A percentile compares a stretch with the other conserved stretches of the same genome.
phyloP scores from a whole-genome alignment of 2,113 vertebrate genomes.

The Toxotes chatareus region DNA sequence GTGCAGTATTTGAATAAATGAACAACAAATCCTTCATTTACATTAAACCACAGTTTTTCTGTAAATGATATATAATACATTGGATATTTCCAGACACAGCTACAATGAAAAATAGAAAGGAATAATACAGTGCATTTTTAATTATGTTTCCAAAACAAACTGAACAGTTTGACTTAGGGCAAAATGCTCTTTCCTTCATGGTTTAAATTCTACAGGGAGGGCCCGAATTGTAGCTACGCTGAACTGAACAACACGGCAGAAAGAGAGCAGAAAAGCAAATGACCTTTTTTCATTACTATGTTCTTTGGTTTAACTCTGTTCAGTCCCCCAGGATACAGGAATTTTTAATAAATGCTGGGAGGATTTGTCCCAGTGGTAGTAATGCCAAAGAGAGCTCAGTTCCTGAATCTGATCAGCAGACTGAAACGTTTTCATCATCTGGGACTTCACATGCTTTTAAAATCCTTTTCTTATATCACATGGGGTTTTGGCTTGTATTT shows the following conservation, averaged over 20 bases:
- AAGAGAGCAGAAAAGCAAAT: slow-evolving; percentile 10
- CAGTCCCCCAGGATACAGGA: slow-evolving; percentile 61
- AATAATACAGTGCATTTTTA: not conserved
- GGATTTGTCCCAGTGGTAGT: slow-evolving; percentile 40
- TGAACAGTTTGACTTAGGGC: not conserved
- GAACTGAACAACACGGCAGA: not conserved
- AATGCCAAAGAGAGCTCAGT: slow-evolving; percentile 34
- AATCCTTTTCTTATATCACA: not conserved
- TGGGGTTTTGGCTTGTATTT: not conserved
- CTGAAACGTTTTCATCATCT: slow-evolving; percentile 15
- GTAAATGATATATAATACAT: not conserved
- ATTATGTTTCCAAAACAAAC: not conserved
- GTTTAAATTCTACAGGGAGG: not conserved
- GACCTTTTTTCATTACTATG: slow-evolving; percentile 19
- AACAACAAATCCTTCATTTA: too few relatives aligned
- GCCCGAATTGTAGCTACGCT: not conserved
- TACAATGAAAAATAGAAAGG: not conserved
- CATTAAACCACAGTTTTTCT: not conserved
- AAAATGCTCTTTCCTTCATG: not conserved
- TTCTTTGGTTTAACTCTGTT: slow-evolving; percentile 42
- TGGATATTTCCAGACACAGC: not conserved
- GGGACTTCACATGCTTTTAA: slow-evolving; percentile 2
- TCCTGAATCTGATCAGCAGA: slow-evolving; percentile 1
- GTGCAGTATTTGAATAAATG: too few relatives aligned
- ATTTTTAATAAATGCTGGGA: slow-evolving; percentile 73